Base-by-base conservation (phyloP, 2,888 invertebrate species). In the Noctua fimbriata region DNA sequence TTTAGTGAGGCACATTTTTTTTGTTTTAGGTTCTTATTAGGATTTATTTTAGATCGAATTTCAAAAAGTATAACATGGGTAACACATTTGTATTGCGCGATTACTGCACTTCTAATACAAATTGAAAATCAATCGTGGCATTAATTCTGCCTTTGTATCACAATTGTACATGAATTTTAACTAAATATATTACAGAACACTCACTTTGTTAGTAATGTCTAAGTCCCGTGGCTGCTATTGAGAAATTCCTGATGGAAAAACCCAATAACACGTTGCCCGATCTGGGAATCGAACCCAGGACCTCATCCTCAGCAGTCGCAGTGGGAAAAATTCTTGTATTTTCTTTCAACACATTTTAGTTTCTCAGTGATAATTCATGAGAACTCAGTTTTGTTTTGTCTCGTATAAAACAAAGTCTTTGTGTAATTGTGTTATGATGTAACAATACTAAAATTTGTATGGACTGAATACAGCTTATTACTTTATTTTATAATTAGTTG, bases 341-440 rank as follows among this genome's bases (percentile, higher is more conserved):
- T 60, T 52, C 10, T 32, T 58, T 24, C 12, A 77, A n/a, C 1
- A 47, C 36, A 47, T 49, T 69, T 36, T 60, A 60, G 58, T 73
- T 84, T 47, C 36, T 52, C n/a, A 16, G 41, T 6, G 52, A 21
- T 52, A 21, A 52, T 52, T 52, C 18, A 10, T 24, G 7, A 71
- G 60, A 18, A 49, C 66, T 73, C 74, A 55, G 81, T 81, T 67
- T 85, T 85, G 71, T 69, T 70, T 55, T 12, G 70, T 52, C 36
- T 52, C 44, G 21, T 84, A 84, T 60, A 63, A 72, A 83, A 69
- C 41, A 63, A 28, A 47, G 76, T 69, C 44, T 86, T 82, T 86
- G 63, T 72, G 21, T 75, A 82, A 82, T 82, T 75, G 52, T 58
- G 32, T 71, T 75, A 55, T 79, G 55, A 60, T 41, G 49, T 65